Evolutionary conservation across 2,888 invertebrate genomes (phyloP).

Genomic region (Encarsia formosa): DNA sequence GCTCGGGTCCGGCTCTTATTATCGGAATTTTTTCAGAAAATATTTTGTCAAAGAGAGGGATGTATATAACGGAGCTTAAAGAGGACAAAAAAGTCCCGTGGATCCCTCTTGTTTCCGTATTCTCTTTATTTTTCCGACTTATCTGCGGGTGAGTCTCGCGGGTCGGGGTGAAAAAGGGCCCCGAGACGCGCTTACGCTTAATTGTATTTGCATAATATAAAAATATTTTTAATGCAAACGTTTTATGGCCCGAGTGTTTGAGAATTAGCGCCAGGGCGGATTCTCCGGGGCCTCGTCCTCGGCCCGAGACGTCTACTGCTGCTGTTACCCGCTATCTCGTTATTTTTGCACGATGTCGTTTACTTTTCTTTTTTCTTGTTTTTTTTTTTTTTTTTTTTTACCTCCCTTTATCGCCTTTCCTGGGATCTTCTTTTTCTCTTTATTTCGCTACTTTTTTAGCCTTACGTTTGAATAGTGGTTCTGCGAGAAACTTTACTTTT

Average conservation of each 20-base stretch:
- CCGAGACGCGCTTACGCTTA: conserved; percentile 32
- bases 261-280: conserved; percentile 37
- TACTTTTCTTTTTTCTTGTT: too few relatives aligned
- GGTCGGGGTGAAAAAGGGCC: conserved; percentile 7
- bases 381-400: conserved; percentile 4
- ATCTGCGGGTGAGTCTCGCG: conserved; percentile 17
- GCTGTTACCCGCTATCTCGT: conserved; percentile 18
- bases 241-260: conserved; percentile 30
- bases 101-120: neutral
- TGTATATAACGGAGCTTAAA: too few relatives aligned
- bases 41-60: conserved; percentile 20
- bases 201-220: conserved; percentile 48
- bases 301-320: conserved; percentile 22
- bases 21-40: conserved; percentile 25
- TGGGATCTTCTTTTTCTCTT: conserved; percentile 2
- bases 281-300: conserved; percentile 37
- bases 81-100: too few relatives aligned
- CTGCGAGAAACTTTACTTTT: too few relatives aligned
- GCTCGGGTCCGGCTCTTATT: conserved; percentile 10
- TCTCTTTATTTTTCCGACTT: conserved; percentile 2
- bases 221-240: conserved; percentile 44
- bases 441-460: conserved; percentile 1
- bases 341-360: conserved; percentile 21
- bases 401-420: conserved; percentile 1
- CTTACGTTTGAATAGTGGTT: too few relatives aligned